Conservation (phyloP, 2,797 vertebrate species). For the Hipposideros larvatus region DNA sequence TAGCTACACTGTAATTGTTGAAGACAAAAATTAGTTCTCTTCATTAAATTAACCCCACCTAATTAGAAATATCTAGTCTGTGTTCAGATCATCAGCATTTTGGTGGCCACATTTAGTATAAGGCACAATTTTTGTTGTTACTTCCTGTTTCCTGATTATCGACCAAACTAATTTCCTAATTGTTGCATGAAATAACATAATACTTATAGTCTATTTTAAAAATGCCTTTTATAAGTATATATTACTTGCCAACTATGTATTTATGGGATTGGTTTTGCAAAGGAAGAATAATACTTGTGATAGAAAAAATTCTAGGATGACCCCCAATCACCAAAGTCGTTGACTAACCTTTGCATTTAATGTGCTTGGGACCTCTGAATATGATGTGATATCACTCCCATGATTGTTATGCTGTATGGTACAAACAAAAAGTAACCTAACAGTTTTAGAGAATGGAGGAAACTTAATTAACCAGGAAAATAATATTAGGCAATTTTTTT, state of each 20-base stretch:
- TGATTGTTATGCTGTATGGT: not conserved
- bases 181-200: not conserved
- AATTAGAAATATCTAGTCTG: not conserved
- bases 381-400: not conserved
- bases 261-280: not conserved
- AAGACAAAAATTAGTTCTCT: not conserved
- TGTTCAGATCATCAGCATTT: not conserved
- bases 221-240: not conserved
- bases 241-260: not conserved
- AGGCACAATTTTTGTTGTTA: not conserved
- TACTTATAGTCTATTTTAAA: not conserved
- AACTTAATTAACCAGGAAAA: not conserved
- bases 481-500: not conserved
- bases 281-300: not conserved
- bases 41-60: not conserved
- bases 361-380: not conserved
- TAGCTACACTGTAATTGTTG: not conserved
- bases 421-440: not conserved
- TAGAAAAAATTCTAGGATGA: not conserved
- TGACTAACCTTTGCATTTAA: not conserved
- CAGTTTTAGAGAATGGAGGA: not conserved
- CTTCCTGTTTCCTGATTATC: not conserved
- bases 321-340: fast-evolving
- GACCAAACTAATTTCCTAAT: not conserved
- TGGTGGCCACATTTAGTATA: not conserved